A percentile compares a stretch with the other conserved stretches of the same genome.
Evolutionary conservation across 2,113 vertebrate species (phyloP).

Genomic region (Chrysochloris asiatica): DNA sequence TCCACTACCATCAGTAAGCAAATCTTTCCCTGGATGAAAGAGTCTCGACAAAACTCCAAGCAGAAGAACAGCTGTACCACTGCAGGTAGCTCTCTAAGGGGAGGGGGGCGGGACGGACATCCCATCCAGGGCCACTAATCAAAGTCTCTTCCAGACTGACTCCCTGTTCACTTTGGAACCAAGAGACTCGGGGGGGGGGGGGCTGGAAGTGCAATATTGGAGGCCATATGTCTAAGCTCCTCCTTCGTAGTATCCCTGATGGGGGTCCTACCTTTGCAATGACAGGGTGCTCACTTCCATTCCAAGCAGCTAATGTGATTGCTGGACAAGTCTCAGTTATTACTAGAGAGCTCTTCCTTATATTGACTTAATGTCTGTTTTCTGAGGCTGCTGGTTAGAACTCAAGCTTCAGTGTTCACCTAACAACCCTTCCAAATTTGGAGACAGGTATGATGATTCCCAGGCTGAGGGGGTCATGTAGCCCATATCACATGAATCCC

Average conservation of each 20-base stretch:
- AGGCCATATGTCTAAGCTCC: not conserved
- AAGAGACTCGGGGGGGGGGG: conserved; percentile 24
- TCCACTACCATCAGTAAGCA: conserved; percentile 95
- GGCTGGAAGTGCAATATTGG: conserved; percentile 9
- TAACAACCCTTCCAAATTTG: conserved; percentile 27
- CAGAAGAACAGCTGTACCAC: conserved; percentile 94
- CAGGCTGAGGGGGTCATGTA: not conserved
- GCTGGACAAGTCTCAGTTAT: conserved; percentile 19
- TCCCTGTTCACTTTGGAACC: not conserved
- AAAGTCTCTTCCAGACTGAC: not conserved
- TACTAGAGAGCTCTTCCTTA: conserved; percentile 35
- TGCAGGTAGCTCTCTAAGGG: conserved; percentile 88
- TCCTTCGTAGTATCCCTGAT: not conserved
- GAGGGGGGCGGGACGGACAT: not conserved
- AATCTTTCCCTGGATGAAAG: conserved; percentile 99
- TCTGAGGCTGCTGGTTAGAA: conserved; percentile 33
- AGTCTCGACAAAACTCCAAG: conserved; percentile 95
- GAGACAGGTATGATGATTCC: not conserved
- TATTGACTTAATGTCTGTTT: conserved; percentile 4
- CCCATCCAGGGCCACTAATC: not conserved
- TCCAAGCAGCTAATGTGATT: conserved; percentile 2
- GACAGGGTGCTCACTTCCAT: not conserved
- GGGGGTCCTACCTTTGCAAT: not conserved
- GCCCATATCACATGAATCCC: not conserved
- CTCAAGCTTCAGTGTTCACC: not conserved